Conservation (phyloP, 1,140 invertebrate species). For the Neelides sp. region DNA sequence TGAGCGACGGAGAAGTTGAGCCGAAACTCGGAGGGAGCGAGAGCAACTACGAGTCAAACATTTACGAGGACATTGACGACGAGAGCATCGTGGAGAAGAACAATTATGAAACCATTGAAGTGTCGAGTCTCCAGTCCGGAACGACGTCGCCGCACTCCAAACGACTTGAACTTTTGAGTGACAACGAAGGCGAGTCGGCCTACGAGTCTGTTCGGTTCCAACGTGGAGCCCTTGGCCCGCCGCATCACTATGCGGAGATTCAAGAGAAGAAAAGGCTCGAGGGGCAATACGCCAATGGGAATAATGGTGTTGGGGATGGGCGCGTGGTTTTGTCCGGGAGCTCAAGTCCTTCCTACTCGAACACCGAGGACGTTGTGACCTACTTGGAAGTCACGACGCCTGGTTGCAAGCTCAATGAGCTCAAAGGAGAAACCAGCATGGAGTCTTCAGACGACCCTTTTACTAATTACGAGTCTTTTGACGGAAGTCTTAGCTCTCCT, state of each 20-base stretch:
- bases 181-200: constrained; percentile 11
- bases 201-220: constrained; percentile 23
- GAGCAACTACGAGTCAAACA: constrained; percentile 11
- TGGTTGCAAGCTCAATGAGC: neutral
- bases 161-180: neutral
- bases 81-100: constrained; percentile 6
- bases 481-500: neutral
- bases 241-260: constrained; percentile 26
- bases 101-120: constrained; percentile 13
- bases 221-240: neutral
- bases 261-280: neutral
- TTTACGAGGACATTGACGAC: constrained; percentile 28
- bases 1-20: constrained; percentile 12
- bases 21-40: neutral
- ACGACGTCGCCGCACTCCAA: neutral
- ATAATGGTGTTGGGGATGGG: neutral
- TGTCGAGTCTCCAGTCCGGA: neutral
- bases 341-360: constrained; percentile 20
- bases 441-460: neutral
- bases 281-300: neutral
- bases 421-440: neutral
- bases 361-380: constrained; percentile 22
- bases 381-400: constrained; percentile 14
- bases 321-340: constrained; percentile 4
- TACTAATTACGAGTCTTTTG: neutral